Percentiles rank a stretch among this genome's conserved stretches.
These are phyloP conservation scores for Nomada hirtipes DNA, from an alignment of 2,888 invertebrate genomes.

Conservation along the genomic window DNA sequence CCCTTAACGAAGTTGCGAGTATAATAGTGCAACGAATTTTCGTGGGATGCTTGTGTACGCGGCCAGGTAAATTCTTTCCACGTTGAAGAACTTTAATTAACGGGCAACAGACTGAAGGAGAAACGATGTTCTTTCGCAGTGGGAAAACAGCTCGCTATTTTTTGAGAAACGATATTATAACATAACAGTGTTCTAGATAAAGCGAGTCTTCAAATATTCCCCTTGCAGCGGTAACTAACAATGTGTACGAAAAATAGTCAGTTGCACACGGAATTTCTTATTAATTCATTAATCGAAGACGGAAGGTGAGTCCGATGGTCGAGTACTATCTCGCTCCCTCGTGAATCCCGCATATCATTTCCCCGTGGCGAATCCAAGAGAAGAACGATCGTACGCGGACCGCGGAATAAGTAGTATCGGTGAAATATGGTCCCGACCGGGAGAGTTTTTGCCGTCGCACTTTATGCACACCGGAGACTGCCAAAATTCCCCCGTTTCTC, in stretches of 20 bases:
- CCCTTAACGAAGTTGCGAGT: constrained; percentile 35
- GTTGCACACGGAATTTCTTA: constrained; percentile 37
- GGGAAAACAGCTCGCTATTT: background rate
- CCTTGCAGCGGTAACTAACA: too few species aligned
- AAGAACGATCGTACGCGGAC: constrained; percentile 67
- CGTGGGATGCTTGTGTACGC: too few species aligned
- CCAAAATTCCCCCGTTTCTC: constrained; percentile 67
- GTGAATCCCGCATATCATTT: constrained; percentile 72
- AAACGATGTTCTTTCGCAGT: background rate
- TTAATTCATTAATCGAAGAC: constrained; percentile 55
- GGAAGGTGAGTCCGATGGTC: constrained; percentile 49
- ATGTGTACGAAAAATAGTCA: background rate
- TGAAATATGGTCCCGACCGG: constrained; percentile 72
- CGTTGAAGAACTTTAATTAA: background rate
- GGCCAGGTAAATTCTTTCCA: background rate
- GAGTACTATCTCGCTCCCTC: constrained; percentile 48
- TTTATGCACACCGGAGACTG: constrained; percentile 68
- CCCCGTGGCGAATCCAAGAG: constrained; percentile 50
- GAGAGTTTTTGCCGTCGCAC: constrained; percentile 66
- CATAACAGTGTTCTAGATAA: background rate
- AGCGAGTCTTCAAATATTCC: background rate
- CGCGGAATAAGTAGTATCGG: constrained; percentile 67
- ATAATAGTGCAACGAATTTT: constrained; percentile 1
- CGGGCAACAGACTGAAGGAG: background rate
- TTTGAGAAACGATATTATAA: background rate